phyloP scores from a whole-genome alignment of 2,888 invertebrate genomes.

The Trissolcus japonicus region DNA sequence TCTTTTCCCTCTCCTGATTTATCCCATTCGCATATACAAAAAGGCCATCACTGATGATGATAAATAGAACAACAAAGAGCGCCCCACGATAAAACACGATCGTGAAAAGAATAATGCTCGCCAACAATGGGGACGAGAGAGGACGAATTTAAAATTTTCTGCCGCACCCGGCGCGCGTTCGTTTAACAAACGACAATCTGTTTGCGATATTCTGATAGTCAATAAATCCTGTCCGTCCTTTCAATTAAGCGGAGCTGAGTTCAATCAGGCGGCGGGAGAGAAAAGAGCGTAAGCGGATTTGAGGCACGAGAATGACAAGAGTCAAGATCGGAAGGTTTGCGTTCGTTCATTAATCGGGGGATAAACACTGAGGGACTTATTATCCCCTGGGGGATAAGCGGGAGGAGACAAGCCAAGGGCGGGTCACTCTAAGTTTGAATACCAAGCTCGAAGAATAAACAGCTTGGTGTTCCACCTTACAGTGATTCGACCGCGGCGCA shows the following conservation, averaged over 20 bases:
- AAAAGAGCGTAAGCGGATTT: neutral
- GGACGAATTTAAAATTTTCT: too few relatives aligned
- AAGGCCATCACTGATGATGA: neutral
- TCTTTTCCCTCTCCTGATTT: neutral
- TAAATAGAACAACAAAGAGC: too few relatives aligned
- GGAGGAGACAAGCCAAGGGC: conserved; percentile 74
- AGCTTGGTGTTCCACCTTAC: conserved; percentile 99
- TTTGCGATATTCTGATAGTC: too few relatives aligned
- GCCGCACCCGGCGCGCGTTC: too few relatives aligned
- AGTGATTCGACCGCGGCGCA: conserved; percentile 85
- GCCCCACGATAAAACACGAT: too few relatives aligned
- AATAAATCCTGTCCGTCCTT: neutral
- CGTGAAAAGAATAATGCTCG: too few relatives aligned
- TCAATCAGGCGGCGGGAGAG: too few relatives aligned
- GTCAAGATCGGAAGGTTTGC: neutral
- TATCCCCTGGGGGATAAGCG: conserved; percentile 15
- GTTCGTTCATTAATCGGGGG: conserved; percentile 40
- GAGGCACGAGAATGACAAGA: conserved; percentile 1
- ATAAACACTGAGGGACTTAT: conserved; percentile 40
- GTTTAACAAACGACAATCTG: too few relatives aligned
- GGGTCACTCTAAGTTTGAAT: conserved; percentile 94
- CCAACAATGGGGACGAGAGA: too few relatives aligned
- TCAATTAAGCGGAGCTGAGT: neutral
- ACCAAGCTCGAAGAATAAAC: conserved; percentile 86
- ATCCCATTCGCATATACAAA: too few relatives aligned